Conservation (phyloP, 2,888 invertebrate genomes). For the Trachelus stipa region DNA sequence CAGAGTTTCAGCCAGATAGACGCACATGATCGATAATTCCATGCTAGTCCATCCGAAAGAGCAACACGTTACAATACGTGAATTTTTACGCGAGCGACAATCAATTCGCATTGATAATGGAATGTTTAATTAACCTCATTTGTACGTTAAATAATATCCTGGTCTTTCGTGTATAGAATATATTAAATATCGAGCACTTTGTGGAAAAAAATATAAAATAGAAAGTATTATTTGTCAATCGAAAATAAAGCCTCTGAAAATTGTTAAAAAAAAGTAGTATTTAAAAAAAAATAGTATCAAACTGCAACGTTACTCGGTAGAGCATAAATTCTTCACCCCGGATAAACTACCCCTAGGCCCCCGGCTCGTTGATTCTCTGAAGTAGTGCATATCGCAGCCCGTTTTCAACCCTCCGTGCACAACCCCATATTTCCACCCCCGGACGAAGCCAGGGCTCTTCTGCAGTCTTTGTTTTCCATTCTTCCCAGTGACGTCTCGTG, state of each 20-base stretch:
- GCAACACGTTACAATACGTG: slow-evolving; percentile 29
- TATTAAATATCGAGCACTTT: background rate
- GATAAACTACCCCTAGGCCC: slow-evolving; percentile 10
- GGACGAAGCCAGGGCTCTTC: slow-evolving; percentile 62
- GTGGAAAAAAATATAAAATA: background rate
- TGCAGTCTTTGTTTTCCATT: slow-evolving; percentile 65
- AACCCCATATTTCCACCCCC: slow-evolving; percentile 45
- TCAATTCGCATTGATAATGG: background rate
- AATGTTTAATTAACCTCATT: background rate
- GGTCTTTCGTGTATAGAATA: background rate
- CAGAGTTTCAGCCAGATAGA: slow-evolving; percentile 47
- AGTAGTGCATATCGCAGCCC: background rate
- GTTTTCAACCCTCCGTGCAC: slow-evolving; percentile 35
- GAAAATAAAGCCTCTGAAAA: background rate
- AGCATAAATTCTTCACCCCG: background rate
- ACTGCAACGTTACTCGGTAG: background rate
- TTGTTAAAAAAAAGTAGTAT: background rate
- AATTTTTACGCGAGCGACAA: background rate
- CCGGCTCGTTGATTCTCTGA: slow-evolving; percentile 3
- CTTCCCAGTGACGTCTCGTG: slow-evolving; percentile 64
- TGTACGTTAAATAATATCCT: background rate
- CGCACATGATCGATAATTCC: slow-evolving; percentile 56
- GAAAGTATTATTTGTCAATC: background rate
- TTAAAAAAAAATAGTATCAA: background rate
- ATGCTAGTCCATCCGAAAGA: slow-evolving; percentile 42